Base-by-base conservation (phyloP, 2,113 vertebrate genomes). In the Phasianus colchicus region DNA sequence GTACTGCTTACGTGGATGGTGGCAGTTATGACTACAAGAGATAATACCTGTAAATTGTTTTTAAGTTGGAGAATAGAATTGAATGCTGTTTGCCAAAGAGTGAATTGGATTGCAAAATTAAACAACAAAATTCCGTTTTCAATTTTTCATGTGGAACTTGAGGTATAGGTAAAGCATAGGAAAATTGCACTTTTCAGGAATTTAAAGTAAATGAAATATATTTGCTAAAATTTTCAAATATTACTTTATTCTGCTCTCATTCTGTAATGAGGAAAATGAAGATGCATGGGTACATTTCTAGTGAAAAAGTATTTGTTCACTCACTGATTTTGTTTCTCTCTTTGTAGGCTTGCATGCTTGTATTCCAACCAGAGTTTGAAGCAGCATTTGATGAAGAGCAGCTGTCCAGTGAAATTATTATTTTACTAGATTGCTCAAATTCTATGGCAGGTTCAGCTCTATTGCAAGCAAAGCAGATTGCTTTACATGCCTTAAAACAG, bases 321-420 rank as follows among this genome's bases (percentile, higher is more conserved):
- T 86, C 38, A 38, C 4, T 11, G 14, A 63, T 81, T 50, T 27
- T 83, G 36, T 69, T 89, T 83, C 79, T 90, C 24, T 87, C 52
- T 67, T 85, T 93, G 7, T 63, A 99, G 99, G 98, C 98, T 79
- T 99, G 98, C 93, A 99, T 99, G 98, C 94, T 99, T 83, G 98
- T 99, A 48, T 99, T 99, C 96, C 98, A 99, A 71, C 98, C 98
- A 17, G 83, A 98, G 42, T 98, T 99, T 73, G 85, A 96, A 29
- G n/a, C 47, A 40, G 5, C 40, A 8, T 36, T 86, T 47, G 38
- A 78, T 34, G 92, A 73, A 6, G 29, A 43, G 13, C 67, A 72
- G 1, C 20, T 58, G 30, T 57, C 54, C 8, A 91, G 71, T 20
- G 98, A 98, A 96, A 95, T 98, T 19, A 20, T 99, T 67, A 97